Base-by-base conservation (phyloP, 1,140 invertebrate species). In the Achroia grisella region DNA sequence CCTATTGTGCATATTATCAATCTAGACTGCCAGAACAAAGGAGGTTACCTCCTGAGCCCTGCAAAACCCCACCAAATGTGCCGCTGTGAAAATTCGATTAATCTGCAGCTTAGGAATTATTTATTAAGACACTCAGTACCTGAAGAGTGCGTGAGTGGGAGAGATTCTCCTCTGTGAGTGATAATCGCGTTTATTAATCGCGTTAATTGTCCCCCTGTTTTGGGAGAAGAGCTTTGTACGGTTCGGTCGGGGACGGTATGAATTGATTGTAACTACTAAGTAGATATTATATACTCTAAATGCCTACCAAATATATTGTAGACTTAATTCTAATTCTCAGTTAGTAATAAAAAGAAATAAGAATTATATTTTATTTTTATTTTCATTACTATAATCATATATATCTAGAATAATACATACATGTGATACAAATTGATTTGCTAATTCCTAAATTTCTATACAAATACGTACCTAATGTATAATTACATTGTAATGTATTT, bases 1-100 rank as follows among this genome's bases (percentile, higher is more conserved):
- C 93, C 0, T 94, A 94, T 62, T 94, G 92, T 58, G 93, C 92
- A 1, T 94, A 94, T 62, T 94, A 94, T 78, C 93, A 93, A 63
- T 89, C 94, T 44, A 91, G 94, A 58, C 72, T 92, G 49, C 92
- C 93, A 0, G 89, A 93, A 28, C 69, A 79, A 4, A 57, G 73
- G 14, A 51, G 69, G 39, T 51, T 61, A 34, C 74, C 72, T 1
- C 78, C 73, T 10, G 77, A 84, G 51, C 77, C 74, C 4, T 78
- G 71, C 62, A 76, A 85, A 53, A 68, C 79, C 40, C 73, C 83
- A 17, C 78, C 82, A 13, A 86, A 87, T 9, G 72, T 79, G 34
- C 80, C 78, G 34, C 75, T 80, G 44, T 66, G 86, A 88, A 84
- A 61, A 44, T 62, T 65, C 13, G 27, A 74, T 4, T 63, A 60